Base-by-base conservation (phyloP, 53 echinoderm and acorn worm genomes). In the Stichopus horrens region DNA sequence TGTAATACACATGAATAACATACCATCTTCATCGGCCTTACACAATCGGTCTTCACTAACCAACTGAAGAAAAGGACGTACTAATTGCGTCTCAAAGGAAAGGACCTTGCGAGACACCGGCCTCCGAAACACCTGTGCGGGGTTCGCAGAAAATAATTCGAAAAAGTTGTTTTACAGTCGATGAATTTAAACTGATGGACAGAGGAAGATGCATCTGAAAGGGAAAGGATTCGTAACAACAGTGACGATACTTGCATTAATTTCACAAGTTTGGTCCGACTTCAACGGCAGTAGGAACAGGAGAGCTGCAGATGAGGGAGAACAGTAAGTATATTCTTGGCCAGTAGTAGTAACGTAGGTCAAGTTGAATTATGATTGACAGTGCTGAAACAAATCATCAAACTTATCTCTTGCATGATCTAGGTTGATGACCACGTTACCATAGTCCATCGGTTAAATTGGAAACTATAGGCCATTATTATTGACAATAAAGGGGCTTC, bases 311-410 rank as follows among this genome's bases (percentile, higher is more conserved):
- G 85, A 86, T 57, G 78, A 80, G 52, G 52, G 51, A 14, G 86
- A 90, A 65, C 90, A 90, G 90, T 90, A 90, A 90, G 90, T 90
- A 86, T 59, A 89, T n/a, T 89, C 54, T 60, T 20, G 20, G 37
- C 8, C 80, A 59, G 59, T 59, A 37, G 37, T 37, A 1, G 37
- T 37, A 37, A 37, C 37, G 37, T 37, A 37, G 37, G 0, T 37
- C 37, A 37, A 37, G 37, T 0, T 37, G 37, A 37, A 37, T 37
- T 37, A 37, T 37, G 2, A 37, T 37, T 37, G 37, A 37, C 37
- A 37, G 37, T 37, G 37, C 37, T 37, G 37, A 2, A 37, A 37
- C 2, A 37, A 37, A 37, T 2, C 37, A 37, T 37, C 37, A 1
- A 37, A 37, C 37, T 37, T 37, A 37, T 37, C 37, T 1, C 37